phyloP scores from a whole-genome alignment of 2,113 vertebrate genomes.

The Albula goreensis region DNA sequence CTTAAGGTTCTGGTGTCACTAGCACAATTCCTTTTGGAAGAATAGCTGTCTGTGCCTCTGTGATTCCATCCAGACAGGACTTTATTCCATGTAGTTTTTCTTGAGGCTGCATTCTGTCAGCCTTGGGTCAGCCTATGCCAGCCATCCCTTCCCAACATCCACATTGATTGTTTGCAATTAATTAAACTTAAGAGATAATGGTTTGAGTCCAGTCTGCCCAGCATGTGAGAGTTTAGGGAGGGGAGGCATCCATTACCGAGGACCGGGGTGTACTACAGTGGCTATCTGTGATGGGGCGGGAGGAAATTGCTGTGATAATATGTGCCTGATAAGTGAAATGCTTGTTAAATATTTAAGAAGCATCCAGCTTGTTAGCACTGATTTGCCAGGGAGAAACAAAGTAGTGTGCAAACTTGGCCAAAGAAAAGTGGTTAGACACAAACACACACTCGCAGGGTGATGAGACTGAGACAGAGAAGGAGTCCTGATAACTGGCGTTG shows the following conservation, averaged over 20 bases:
- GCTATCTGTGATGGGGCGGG: background rate
- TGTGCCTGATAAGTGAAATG: background rate
- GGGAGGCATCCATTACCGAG: background rate
- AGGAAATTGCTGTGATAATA: background rate
- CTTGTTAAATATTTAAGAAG: constrained; percentile 4
- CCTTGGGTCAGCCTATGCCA: background rate
- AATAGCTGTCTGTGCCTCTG: background rate
- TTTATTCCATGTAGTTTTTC: background rate
- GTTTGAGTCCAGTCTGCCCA: background rate
- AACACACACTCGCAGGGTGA: background rate
- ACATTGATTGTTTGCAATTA: background rate
- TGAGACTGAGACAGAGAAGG: background rate
- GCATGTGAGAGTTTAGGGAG: background rate
- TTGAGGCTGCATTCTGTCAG: background rate
- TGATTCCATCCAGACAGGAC: background rate
- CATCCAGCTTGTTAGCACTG: constrained; percentile 1
- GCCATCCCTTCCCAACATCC: background rate
- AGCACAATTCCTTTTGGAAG: background rate
- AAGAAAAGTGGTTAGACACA: background rate
- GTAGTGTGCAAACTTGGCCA: background rate
- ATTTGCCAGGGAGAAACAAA: background rate
- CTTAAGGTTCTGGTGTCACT: background rate
- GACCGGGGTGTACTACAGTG: background rate
- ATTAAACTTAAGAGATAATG: background rate
- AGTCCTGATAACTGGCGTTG: background rate